Conservation (phyloP, 2,113 vertebrate genomes). For the Spea multiplicata region DNA sequence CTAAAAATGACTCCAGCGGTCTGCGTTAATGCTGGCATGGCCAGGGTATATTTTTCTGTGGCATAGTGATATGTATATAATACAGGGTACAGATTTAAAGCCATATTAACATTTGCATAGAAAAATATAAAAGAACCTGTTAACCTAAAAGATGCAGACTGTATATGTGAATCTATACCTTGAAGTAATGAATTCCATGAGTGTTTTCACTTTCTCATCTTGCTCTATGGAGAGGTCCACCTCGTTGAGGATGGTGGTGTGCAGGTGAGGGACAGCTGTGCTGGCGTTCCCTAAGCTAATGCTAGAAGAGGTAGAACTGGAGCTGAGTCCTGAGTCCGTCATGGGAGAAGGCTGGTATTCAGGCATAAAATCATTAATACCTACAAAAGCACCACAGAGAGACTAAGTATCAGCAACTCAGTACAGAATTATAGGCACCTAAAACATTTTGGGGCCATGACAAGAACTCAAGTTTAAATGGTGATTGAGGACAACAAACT, state of each 20-base stretch:
- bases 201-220: constrained; percentile 91
- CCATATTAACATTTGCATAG: constrained; percentile 26
- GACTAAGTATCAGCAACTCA: too few species aligned
- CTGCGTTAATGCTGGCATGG: too few species aligned
- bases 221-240: constrained; percentile 89
- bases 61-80: too few species aligned
- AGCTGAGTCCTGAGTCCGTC: constrained; percentile 98
- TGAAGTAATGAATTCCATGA: constrained; percentile 96
- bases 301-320: constrained; percentile 97
- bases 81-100: neutral
- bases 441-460: too few species aligned
- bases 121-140: constrained; percentile 8
- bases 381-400: constrained; percentile 61
- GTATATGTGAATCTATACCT: constrained; percentile 71
- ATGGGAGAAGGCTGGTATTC: constrained; percentile 95
- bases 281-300: constrained; percentile 87
- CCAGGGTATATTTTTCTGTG: too few species aligned
- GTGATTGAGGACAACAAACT: too few species aligned
- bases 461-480: too few species aligned
- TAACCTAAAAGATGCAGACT: neutral
- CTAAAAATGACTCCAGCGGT: too few species aligned
- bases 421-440: too few species aligned
- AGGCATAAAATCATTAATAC: constrained; percentile 82
- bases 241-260: constrained; percentile 83
- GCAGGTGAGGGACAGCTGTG: constrained; percentile 80